Conservation (phyloP, 2,113 vertebrate genomes). For the Meleagris gallopavo region DNA sequence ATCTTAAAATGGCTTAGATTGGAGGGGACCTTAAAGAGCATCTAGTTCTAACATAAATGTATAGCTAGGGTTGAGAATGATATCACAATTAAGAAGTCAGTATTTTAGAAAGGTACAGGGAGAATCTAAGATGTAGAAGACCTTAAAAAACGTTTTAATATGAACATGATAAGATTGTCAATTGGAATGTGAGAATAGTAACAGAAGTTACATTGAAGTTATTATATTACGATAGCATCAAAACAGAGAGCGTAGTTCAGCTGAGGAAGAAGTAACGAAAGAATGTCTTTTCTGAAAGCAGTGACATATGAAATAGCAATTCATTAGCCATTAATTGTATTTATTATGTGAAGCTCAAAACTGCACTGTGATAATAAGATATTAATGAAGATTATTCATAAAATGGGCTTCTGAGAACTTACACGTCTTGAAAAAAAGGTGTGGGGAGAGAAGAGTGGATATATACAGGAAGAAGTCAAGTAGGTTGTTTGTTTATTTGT, state of each 20-base stretch:
- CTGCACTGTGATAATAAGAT: not conserved
- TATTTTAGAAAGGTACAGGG: not conserved
- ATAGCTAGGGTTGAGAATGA: not conserved
- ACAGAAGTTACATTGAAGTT: accelerated
- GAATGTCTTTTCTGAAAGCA: not conserved
- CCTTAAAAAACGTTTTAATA: not conserved
- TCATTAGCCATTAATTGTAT: not conserved
- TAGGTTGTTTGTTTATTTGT: too few species aligned
- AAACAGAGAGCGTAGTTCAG: accelerated
- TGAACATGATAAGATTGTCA: not conserved
- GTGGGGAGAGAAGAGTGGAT: accelerated
- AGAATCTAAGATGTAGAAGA: not conserved
- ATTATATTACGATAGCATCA: not conserved
- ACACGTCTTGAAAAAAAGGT: not conserved
- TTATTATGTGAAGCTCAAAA: not conserved
- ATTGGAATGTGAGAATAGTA: not conserved
- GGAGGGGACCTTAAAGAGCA: too few species aligned
- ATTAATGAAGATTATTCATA: not conserved
- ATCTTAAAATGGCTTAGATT: too few species aligned
- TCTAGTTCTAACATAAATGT: not conserved
- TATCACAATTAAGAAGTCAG: not conserved
- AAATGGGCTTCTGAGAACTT: not conserved
- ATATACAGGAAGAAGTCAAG: not conserved
- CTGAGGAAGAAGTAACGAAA: not conserved
- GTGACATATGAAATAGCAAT: not conserved